These are phyloP conservation scores for Grammomys surdaster DNA, from an alignment of 2,113 vertebrate genomes.

Conservation along the genomic window DNA sequence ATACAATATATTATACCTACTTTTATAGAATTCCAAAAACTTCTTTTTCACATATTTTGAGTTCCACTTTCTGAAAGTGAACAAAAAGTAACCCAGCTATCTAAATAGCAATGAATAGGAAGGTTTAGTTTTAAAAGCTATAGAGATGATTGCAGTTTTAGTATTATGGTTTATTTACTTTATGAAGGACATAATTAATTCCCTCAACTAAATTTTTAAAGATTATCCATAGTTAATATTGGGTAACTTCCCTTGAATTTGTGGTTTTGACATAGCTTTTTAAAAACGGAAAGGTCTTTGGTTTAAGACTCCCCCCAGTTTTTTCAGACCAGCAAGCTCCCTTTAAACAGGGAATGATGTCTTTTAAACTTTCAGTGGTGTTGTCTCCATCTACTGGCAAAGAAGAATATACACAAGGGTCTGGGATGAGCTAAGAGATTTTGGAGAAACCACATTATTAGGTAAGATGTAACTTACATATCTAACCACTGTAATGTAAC, in stretches of 20 bases:
- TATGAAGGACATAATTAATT: conserved; percentile 57
- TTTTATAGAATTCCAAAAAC: conserved; percentile 59
- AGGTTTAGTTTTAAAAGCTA: conserved; percentile 57
- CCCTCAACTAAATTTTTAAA: conserved; percentile 72
- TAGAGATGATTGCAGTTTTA: conserved; percentile 61
- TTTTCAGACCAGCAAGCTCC: conserved; percentile 78
- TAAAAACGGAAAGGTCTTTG: conserved; percentile 64
- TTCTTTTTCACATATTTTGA: conserved; percentile 39
- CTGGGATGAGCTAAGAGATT: conserved; percentile 82
- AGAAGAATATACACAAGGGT: conserved; percentile 81
- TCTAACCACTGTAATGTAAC: conserved; percentile 77
- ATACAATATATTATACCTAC: conserved; percentile 41
- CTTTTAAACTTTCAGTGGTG: conserved; percentile 84
- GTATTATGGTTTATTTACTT: conserved; percentile 50
- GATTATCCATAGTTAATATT: conserved; percentile 66
- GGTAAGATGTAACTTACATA: conserved; percentile 83
- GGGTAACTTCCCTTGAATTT: conserved; percentile 55
- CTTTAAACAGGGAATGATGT: conserved; percentile 84
- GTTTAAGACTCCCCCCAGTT: conserved; percentile 70
- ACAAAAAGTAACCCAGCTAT: conserved; percentile 28
- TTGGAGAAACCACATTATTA: conserved; percentile 83
- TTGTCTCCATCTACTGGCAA: conserved; percentile 84
- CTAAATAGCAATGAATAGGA: conserved; percentile 35
- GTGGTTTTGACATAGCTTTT: conserved; percentile 64
- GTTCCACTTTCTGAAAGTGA: conserved; percentile 57